A percentile compares a stretch with the other conserved stretches of the same genome.
Conservation (phyloP, 2,113 vertebrate species). For the Chamaea fasciata region DNA sequence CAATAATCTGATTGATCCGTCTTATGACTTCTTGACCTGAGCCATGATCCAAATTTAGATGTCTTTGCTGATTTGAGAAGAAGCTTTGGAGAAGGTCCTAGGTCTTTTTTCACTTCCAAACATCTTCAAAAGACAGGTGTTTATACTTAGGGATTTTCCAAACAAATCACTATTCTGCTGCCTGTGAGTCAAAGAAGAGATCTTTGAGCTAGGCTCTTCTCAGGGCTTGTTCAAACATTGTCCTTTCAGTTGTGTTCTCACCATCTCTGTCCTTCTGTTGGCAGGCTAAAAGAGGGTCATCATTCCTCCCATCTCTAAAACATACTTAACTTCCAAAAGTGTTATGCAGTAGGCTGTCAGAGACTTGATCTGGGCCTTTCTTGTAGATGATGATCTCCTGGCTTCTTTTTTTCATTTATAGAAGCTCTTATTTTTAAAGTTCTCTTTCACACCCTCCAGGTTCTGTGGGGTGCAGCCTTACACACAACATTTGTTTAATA, state of each 20-base stretch:
- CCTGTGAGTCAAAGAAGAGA: neutral
- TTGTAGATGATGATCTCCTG: neutral
- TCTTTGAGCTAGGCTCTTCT: neutral
- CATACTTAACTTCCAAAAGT: neutral
- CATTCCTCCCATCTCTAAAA: neutral
- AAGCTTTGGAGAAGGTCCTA: neutral
- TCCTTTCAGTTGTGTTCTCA: neutral
- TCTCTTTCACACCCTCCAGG: neutral
- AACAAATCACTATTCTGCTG: neutral
- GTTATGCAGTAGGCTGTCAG: neutral
- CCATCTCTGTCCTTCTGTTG: neutral
- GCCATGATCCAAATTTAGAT: neutral
- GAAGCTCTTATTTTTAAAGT: neutral
- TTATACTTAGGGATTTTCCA: neutral
- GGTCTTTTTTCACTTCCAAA: neutral
- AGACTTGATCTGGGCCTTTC: neutral
- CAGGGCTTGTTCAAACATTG: neutral
- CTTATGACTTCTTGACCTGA: neutral
- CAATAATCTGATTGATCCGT: neutral
- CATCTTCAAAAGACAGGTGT: neutral
- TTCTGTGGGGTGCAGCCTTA: neutral
- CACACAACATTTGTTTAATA: neutral
- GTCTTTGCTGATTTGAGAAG: neutral
- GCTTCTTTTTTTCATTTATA: neutral
- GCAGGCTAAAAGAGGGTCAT: neutral